Evolutionary conservation across 2,888 invertebrate genomes (phyloP), one percentile per base, ranked within the genome.

Genomic region (Nasonia oneida): DNA sequence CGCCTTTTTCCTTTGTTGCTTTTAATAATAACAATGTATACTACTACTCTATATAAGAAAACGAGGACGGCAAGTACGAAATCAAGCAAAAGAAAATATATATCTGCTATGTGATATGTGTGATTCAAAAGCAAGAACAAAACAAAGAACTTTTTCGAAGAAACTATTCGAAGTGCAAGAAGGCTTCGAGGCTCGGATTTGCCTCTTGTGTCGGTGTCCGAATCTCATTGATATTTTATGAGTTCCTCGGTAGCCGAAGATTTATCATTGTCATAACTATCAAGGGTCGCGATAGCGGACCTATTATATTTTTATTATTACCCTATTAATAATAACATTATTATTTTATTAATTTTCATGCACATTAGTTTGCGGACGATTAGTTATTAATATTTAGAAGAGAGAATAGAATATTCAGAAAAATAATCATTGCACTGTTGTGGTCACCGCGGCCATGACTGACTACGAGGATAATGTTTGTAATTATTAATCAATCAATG

Each of bases 171-270:
- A 81, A 81, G 84, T 81, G 78, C 79, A 84, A 73, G 53, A 75
- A 77, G 57, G 37, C 57, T 86, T 84, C 8, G 47, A 39, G 57
- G 42, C 61, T 79, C 70, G 76, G 74, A 77, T 84, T 84, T 73
- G 84, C 39, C 39, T 85, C 67, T 86, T 50, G 76, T 77, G 37
- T 79, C 67, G 78, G 81, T 82, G 70, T 85, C 87, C 88, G 88
- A 88, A 88, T 88, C 86, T 88, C 87, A 85, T 85, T 81, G 84
- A 81, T 88, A 73, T 86, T 73, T 83, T 79, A 23, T 79, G 79
- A 79, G 81, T 86, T 86, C 73, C 75, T 86, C 84, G 86, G 82
- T 61, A 83, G 78, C 75, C 79, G 83, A 83, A 81, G 37, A 86
- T 88, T 88, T 87, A 87, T 87, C 39, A 85, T 73, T 64, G 79